A percentile compares a stretch with the other conserved stretches of the same genome.
Evolutionary conservation across 2,113 vertebrate genomes (phyloP).

Genomic region (Melospiza melodia): DNA sequence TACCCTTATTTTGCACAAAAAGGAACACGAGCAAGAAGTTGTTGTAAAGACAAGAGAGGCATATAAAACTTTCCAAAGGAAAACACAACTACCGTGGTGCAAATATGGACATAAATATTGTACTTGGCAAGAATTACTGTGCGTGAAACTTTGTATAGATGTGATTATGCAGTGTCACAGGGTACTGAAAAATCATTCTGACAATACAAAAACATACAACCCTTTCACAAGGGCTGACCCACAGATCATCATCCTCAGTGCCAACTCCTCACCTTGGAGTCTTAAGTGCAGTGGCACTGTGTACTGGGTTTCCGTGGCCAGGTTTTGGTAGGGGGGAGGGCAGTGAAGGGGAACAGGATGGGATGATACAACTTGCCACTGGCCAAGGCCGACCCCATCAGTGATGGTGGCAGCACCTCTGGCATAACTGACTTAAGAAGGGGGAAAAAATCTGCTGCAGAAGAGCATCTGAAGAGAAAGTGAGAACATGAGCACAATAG

Average conservation of each 20-base stretch:
- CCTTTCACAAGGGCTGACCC: neutral
- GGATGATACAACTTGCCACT: neutral
- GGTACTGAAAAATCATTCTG: neutral
- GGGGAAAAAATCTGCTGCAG: neutral
- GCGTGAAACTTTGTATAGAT: neutral
- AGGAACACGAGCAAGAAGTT: neutral
- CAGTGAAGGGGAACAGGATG: neutral
- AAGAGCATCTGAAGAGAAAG: neutral
- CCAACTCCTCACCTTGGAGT: neutral
- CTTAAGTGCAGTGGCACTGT: neutral
- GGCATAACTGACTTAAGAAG: neutral
- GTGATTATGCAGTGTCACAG: neutral
- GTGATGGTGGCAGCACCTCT: fast-evolving
- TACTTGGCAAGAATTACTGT: neutral
- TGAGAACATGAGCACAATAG: neutral
- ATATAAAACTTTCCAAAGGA: neutral
- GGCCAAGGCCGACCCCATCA: neutral
- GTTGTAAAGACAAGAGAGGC: neutral
- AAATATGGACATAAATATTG: neutral
- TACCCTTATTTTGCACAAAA: neutral
- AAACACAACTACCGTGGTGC: neutral
- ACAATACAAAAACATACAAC: neutral
- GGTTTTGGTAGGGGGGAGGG: neutral
- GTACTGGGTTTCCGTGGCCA: neutral
- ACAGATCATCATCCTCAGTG: neutral